Conservation (phyloP, 2,113 vertebrate genomes). For the Oxyura jamaicensis region DNA sequence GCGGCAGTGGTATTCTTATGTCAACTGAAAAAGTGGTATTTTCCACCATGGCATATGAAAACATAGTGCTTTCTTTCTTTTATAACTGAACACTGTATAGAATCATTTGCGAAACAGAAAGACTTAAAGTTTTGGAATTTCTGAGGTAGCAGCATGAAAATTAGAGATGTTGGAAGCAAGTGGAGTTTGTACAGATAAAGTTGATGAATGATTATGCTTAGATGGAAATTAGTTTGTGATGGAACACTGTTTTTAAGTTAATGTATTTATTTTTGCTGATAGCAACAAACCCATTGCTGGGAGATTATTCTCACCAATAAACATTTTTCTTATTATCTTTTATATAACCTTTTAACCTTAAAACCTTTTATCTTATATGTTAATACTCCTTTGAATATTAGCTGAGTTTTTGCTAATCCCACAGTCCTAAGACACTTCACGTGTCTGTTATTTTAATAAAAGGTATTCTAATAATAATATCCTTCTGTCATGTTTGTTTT, state of each 20-base stretch:
- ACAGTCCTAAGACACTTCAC: neutral
- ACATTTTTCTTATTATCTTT: neutral
- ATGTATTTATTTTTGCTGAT: neutral
- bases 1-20: neutral
- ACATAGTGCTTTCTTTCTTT: neutral
- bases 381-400: neutral
- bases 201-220: neutral
- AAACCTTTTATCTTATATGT: neutral
- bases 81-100: neutral
- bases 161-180: neutral
- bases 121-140: neutral
- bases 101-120: neutral
- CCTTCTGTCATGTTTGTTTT: neutral
- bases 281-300: neutral
- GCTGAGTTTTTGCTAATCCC: neutral
- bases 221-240: neutral
- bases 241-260: neutral
- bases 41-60: neutral
- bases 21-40: neutral
- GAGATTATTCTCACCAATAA: neutral
- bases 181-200: neutral
- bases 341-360: too few relatives aligned
- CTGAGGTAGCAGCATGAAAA: neutral
- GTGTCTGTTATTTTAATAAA: neutral
- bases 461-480: neutral